Evolutionary conservation across 37 sponge, comb jelly and placozoan species (phyloP), one percentile per base, ranked within the genome.

Genomic region (Bolinopsis microptera): DNA sequence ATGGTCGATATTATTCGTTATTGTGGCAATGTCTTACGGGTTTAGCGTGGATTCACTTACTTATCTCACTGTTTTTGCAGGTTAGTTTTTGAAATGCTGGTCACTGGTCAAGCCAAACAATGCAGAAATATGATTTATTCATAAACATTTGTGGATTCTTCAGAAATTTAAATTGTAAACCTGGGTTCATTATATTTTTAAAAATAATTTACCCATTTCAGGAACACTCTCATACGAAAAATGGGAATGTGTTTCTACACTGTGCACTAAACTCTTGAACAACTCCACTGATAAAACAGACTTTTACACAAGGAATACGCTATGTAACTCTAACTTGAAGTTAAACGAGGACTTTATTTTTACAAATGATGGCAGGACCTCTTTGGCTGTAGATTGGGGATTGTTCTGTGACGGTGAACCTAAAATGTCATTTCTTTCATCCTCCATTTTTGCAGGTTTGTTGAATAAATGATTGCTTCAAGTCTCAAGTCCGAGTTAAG

Each of bases 361-460:
- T 18, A 36, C 27, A 0, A 34, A 27, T 32, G 37, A 13, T 18
- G 36, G 21, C 37, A 27, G 37, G 18, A 77, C 80, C 2, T 77
- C 80, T 1, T 35, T 77, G 34, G 80, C 80, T 16, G 35, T 77
- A 9, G 80, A 77, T 1, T 77, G 80, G 80, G 80, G 80, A 9
- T 36, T 77, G 18, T 77, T 77, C 80, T 77, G 80, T 77, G 80
- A 77, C 35, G 80, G 32, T 22, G 80, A 77, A 32, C 9, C 32
- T 27, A 31, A 77, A 34, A 77, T 77, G 80, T 27, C 80, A 0
- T 77, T 32, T 35, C 80, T 77, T 77, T 77, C 80, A 22, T 77
- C 80, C 32, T 32, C 32, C 1, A 77, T 77, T 16, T 77, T 77
- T 32, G 36, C 36, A 34, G 80, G 80, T 77, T 23, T 9, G 61